These are phyloP conservation scores for Catocala sponsa DNA, from an alignment of 2,888 invertebrate species.

Conservation along the genomic window DNA sequence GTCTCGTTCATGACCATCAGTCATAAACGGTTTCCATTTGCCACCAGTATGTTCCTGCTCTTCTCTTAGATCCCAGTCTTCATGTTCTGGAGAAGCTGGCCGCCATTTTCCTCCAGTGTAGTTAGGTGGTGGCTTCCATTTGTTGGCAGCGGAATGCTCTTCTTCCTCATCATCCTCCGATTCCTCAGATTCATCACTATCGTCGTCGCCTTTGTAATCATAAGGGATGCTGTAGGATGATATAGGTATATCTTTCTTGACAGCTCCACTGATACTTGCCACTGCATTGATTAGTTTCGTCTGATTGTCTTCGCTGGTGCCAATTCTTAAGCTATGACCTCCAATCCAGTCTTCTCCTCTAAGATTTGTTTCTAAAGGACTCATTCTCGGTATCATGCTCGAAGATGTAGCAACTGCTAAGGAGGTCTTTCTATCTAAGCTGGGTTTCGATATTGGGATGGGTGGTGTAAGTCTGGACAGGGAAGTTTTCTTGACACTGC, in stretches of 20 bases:
- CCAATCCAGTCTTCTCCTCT: conserved; percentile 90
- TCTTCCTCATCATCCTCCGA: conserved; percentile 88
- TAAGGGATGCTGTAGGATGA: conserved; percentile 74
- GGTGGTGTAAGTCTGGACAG: conserved; percentile 84
- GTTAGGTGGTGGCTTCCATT: conserved; percentile 91
- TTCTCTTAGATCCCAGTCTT: conserved; percentile 86
- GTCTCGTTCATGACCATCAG: conserved; percentile 75
- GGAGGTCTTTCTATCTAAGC: conserved; percentile 66
- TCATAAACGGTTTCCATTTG: conserved; percentile 89
- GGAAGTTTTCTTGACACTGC: conserved; percentile 89
- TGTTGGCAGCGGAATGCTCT: conserved; percentile 88
- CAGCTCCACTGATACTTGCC: conserved; percentile 88
- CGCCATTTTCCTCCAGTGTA: conserved; percentile 84
- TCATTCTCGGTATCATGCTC: conserved; percentile 73
- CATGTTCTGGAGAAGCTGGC: conserved; percentile 81
- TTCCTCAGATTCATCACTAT: conserved; percentile 88
- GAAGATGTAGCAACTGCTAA: conserved; percentile 72
- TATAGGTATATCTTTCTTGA: conserved; percentile 83
- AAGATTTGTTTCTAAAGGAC: conserved; percentile 77
- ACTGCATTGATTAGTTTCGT: conserved; percentile 90
- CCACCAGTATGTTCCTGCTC: conserved; percentile 88
- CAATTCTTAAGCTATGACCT: conserved; percentile 87
- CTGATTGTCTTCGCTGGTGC: conserved; percentile 87
- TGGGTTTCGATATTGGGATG: conserved; percentile 72
- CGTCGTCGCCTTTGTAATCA: conserved; percentile 78